Evolutionary conservation across 2,888 invertebrate species (phyloP).

Genomic region (Petrolisthes manimaculis): DNA sequence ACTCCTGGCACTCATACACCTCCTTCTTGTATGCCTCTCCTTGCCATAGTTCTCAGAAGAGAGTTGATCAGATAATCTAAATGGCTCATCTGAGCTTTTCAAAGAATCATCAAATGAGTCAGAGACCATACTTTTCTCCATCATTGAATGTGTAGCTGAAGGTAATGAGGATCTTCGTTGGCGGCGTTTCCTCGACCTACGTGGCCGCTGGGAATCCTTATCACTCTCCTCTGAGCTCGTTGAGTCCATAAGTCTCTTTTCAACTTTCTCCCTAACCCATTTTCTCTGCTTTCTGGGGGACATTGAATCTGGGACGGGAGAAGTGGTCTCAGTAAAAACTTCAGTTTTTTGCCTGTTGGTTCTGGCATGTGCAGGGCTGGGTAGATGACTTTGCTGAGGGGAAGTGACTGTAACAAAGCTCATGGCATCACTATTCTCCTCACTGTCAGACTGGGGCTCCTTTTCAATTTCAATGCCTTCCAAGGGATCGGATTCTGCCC

Average conservation of each 20-base stretch:
- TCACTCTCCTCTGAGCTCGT: conserved; percentile 60
- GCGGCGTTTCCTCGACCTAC: conserved; percentile 28
- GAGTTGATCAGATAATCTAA: neutral
- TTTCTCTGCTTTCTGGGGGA: conserved; percentile 37
- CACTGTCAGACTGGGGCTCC: conserved; percentile 17
- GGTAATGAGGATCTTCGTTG: conserved; percentile 36
- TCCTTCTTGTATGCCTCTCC: neutral
- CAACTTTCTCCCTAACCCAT: conserved; percentile 46
- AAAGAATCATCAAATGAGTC: conserved; percentile 20
- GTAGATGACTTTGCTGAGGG: neutral
- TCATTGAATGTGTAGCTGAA: neutral
- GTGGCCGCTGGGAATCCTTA: conserved; percentile 17
- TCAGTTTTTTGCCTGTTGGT: neutral
- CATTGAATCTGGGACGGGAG: neutral
- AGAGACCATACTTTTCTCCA: neutral
- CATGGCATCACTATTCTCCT: conserved; percentile 35
- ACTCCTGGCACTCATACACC: neutral
- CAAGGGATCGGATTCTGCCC: conserved; percentile 7
- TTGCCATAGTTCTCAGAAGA: neutral
- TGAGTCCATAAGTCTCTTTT: conserved; percentile 41
- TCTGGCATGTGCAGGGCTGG: neutral
- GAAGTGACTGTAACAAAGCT: conserved; percentile 4
- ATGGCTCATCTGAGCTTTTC: neutral
- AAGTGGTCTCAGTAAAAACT: neutral
- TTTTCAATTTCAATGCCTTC: conserved; percentile 32